Base-by-base conservation (phyloP, 2,113 vertebrate species). In the Clarias gariepinus region DNA sequence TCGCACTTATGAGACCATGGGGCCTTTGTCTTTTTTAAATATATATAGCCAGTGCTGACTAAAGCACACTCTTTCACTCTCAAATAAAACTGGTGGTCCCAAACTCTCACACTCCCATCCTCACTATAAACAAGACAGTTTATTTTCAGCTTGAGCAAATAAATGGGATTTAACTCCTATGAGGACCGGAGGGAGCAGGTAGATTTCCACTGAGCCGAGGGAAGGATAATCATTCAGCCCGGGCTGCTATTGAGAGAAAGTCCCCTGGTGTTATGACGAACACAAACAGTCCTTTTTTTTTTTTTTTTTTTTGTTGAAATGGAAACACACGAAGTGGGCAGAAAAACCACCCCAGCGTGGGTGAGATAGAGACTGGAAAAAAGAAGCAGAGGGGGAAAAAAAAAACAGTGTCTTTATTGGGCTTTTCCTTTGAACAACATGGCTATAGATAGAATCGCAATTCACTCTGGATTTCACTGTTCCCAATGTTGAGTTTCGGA, bases 371-470 rank as follows among this genome's bases (percentile, higher is more conserved):
- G 12, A 82, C 92, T 92, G 92, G 93, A 91, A 91, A 93, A 93
- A 36, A 85, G 92, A 90, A 91, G 91, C 94, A 93, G 90, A 25
- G 60, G 91, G 73, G 76, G 92, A 94, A 87, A 41, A 41, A 41
- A 47, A 47, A 47, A 47, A 47, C 90, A 87, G 85, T 88, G 87
- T 92, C 92, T 94, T 93, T 94, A 94, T 93, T 92, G 90, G 92
- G 88, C 88, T 90, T 94, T 94, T 94, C 93, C 94, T 92, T 93
- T 94, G 87, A 93, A 93, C 91, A 95, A 93, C 91, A 94, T 68
- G 1, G 71, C 88, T 91, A 92, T 93, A 93, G 90, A 94, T 92
- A 93, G 92, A 88, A 90, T 83, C 41, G 2, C 60, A 78, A 66
- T 86, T 73, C 83, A 89, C 86, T 83, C 86, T 64, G 58, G 68